Percentiles rank a stretch among this genome's conserved stretches.
These are phyloP conservation scores for Characodon lateralis DNA, from an alignment of 2,797 vertebrate genomes.

Conservation along the genomic window DNA sequence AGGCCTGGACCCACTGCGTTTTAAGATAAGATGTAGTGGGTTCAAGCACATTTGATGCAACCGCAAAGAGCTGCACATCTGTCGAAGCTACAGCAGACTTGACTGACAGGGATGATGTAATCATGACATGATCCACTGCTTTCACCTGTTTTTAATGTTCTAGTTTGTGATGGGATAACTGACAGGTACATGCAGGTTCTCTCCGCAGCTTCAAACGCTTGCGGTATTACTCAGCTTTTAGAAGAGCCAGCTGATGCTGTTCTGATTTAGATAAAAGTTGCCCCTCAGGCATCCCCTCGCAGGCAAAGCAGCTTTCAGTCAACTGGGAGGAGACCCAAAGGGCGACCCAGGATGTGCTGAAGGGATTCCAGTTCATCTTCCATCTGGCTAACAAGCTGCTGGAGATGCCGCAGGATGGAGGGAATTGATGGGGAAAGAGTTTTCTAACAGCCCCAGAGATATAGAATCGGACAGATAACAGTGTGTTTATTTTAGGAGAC, in stretches of 20 bases:
- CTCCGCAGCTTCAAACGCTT: constrained; percentile 15
- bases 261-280: constrained; percentile 40
- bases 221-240: constrained; percentile 31
- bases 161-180: constrained; percentile 4
- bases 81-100: background rate
- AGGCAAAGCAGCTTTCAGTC: constrained; percentile 35
- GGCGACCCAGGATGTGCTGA: constrained; percentile 37
- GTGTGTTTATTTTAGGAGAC: constrained; percentile 42
- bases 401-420: constrained; percentile 14
- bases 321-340: constrained; percentile 33
- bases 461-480: constrained; percentile 41
- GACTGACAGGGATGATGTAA: background rate
- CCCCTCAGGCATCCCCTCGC: constrained; percentile 36
- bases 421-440: constrained; percentile 14
- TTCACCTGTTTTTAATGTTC: constrained; percentile 6
- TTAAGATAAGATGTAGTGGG: background rate
- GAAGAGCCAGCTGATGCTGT: constrained; percentile 17
- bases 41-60: constrained; percentile 4
- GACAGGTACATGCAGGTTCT: constrained; percentile 10
- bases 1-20: background rate
- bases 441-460: constrained; percentile 26
- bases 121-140: background rate
- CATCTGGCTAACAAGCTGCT: constrained; percentile 33
- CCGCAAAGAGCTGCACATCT: constrained; percentile 3
- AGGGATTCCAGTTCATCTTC: constrained; percentile 36